phyloP scores from a whole-genome alignment of 2,797 vertebrate species.

The Xenopus petersii region DNA sequence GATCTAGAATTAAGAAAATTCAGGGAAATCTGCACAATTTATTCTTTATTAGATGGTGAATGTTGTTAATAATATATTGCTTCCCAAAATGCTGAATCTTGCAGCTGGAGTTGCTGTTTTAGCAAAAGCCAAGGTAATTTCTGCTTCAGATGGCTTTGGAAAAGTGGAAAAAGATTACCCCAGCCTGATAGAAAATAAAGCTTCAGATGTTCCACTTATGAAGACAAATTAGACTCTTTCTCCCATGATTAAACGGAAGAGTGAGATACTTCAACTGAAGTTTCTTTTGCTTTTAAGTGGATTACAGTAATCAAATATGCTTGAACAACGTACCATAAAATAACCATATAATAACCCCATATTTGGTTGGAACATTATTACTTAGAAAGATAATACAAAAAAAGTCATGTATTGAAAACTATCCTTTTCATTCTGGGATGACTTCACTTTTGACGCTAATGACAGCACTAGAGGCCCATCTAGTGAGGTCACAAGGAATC shows the following conservation, averaged over 20 bases:
- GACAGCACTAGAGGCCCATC: too few relatives aligned
- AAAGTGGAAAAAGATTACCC: conserved; percentile 11
- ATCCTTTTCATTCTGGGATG: too few relatives aligned
- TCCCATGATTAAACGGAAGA: conserved; percentile 24
- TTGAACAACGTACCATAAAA: neutral
- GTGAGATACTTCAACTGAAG: conserved; percentile 33
- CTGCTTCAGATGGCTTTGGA: conserved; percentile 9
- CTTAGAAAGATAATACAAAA: too few relatives aligned
- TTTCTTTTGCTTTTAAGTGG: conserved; percentile 37
- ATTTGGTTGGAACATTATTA: too few relatives aligned
- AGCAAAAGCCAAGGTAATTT: conserved; percentile 21
- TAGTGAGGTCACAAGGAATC: too few relatives aligned
- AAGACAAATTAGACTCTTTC: conserved; percentile 29
- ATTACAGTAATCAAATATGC: conserved; percentile 24
- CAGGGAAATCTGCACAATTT: too few relatives aligned
- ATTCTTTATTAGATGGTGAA: neutral
- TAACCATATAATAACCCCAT: too few relatives aligned
- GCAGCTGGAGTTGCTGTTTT: conserved; percentile 7
- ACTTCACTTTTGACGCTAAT: too few relatives aligned
- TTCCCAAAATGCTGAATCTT: neutral
- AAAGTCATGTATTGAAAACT: too few relatives aligned
- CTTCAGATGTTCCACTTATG: conserved; percentile 38
- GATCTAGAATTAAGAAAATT: too few relatives aligned
- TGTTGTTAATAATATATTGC: neutral
- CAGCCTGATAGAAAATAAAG: conserved; percentile 15